These are phyloP conservation scores for Seriola dumerili DNA, from an alignment of 2,113 vertebrate species.

Conservation along the genomic window DNA sequence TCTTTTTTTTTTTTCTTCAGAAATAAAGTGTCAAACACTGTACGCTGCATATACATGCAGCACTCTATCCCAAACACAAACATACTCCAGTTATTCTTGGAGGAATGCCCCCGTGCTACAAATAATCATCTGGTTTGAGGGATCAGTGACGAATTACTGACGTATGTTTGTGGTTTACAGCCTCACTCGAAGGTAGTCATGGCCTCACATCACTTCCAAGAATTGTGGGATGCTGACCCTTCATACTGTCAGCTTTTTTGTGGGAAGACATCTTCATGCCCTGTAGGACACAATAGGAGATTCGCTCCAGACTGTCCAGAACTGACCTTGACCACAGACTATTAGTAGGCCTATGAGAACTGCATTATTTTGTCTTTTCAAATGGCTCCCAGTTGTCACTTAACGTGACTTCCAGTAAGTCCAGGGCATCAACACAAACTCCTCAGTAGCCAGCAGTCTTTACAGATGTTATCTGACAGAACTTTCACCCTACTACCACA, in stretches of 20 bases:
- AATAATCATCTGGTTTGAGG: conserved; percentile 76
- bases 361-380: conserved; percentile 14
- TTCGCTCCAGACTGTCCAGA: conserved; percentile 17
- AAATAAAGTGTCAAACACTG: conserved; percentile 12
- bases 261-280: conserved; percentile 18
- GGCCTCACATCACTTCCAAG: conserved; percentile 47
- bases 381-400: conserved; percentile 24
- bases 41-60: not conserved
- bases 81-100: conserved; percentile 68
- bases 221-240: conserved; percentile 55
- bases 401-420: not conserved
- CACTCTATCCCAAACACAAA: conserved; percentile 57
- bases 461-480: not conserved
- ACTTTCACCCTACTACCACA: not conserved
- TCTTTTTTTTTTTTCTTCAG: not conserved
- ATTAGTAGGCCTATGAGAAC: not conserved
- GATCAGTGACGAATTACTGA: conserved; percentile 79
- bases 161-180: conserved; percentile 77
- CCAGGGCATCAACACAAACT: conserved; percentile 25
- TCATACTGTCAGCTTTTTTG: conserved; percentile 5
- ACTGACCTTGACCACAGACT: conserved; percentile 30
- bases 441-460: not conserved
- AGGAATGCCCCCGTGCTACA: conserved; percentile 67
- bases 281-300: conserved; percentile 29
- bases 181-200: conserved; percentile 53